Evolutionary conservation across 2,113 vertebrate species (phyloP).

Genomic region (Athene cunicularia): DNA sequence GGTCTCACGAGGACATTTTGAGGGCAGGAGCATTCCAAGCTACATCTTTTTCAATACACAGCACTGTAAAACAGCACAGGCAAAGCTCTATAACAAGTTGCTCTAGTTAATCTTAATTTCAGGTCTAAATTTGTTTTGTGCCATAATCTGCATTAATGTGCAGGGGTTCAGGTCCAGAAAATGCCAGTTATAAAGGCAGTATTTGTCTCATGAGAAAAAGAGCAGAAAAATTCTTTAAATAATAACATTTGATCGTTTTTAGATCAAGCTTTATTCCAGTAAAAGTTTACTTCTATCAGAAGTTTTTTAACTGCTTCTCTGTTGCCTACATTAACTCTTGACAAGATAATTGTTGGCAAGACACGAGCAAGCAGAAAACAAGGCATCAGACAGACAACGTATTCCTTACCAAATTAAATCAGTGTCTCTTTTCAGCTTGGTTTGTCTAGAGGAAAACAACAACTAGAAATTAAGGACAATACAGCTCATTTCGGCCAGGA

Average conservation of each 20-base stretch:
- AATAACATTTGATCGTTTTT: background rate
- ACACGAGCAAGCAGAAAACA: slow-evolving; percentile 48
- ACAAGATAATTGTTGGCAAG: slow-evolving; percentile 70
- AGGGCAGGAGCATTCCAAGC: background rate
- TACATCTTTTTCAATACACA: background rate
- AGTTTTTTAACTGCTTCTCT: slow-evolving; percentile 36
- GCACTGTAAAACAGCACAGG: background rate
- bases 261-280: background rate
- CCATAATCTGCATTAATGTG: background rate
- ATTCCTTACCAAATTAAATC: slow-evolving; percentile 65
- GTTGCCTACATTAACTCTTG: slow-evolving; percentile 49
- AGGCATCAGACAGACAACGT: slow-evolving; percentile 38
- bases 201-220: background rate
- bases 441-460: slow-evolving; percentile 39
- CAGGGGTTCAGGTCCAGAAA: background rate
- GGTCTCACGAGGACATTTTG: background rate
- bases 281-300: slow-evolving; percentile 14
- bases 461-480: slow-evolving; percentile 11
- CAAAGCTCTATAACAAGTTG: background rate
- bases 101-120: background rate
- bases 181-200: background rate
- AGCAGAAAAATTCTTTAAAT: background rate
- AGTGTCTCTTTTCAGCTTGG: slow-evolving; percentile 35
- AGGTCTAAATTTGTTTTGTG: background rate
- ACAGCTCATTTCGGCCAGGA: background rate